Percentiles rank a stretch among this genome's conserved stretches.
Conservation (phyloP, 1,140 invertebrate species). For the Antheraea pernyi region DNA sequence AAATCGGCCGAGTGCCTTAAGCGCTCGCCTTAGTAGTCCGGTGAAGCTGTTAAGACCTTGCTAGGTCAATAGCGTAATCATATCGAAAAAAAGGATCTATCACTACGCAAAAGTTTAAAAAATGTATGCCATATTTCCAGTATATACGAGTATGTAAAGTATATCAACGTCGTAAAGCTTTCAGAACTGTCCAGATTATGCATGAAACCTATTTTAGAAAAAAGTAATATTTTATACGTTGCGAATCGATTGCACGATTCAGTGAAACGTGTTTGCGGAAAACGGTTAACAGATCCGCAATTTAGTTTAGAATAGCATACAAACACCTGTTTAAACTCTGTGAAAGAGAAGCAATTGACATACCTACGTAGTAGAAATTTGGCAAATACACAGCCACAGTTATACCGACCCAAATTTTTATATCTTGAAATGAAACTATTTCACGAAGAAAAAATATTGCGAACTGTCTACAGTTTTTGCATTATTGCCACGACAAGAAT, state of each 20-base stretch:
- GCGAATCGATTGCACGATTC: not conserved
- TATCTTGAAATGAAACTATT: not conserved
- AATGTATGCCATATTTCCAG: no score
- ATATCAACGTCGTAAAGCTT: not conserved
- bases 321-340: not conserved
- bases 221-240: not conserved
- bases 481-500: no score
- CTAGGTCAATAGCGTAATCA: no score
- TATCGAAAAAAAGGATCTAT: no score
- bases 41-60: no score
- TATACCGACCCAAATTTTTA: not conserved
- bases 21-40: no score
- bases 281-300: constrained; percentile 2
- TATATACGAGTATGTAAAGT: no score
- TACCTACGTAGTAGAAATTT: not conserved
- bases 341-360: not conserved
- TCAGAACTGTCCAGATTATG: not conserved
- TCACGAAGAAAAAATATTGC: not conserved
- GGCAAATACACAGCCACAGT: not conserved
- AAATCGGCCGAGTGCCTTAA: no score
- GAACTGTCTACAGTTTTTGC: no score
- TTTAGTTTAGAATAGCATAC: not conserved
- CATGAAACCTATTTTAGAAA: not conserved
- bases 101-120: no score
- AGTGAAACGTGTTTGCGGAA: not conserved